Evolutionary conservation across 2,113 vertebrate species (phyloP).

Genomic region (Crypturellus undulatus): DNA sequence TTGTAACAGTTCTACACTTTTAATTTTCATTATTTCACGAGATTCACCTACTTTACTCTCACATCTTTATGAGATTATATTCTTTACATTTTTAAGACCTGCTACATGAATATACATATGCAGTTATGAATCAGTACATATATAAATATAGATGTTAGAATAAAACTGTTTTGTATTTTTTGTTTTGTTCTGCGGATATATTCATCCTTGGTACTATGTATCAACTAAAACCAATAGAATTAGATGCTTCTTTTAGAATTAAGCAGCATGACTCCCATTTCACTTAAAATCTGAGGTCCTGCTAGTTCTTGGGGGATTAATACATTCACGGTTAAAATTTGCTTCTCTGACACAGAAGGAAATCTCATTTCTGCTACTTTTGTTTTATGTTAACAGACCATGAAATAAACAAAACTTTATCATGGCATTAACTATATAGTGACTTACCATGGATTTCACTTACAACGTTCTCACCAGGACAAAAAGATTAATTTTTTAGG

Average conservation of each 20-base stretch:
- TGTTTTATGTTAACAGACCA: background rate
- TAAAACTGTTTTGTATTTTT: background rate
- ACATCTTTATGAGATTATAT: background rate
- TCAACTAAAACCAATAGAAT: rapidly evolving
- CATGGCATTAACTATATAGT: background rate
- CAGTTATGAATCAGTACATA: background rate
- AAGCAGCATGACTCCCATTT: background rate
- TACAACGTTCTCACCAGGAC: background rate
- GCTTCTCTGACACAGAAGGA: background rate
- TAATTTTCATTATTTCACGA: background rate
- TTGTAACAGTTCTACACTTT: too few species aligned
- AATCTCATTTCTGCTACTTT: background rate
- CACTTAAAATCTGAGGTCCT: background rate
- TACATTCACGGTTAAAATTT: background rate
- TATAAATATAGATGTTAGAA: background rate
- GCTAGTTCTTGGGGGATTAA: background rate
- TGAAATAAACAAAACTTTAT: slow-evolving; percentile 25
- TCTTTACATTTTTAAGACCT: background rate
- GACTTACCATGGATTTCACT: background rate
- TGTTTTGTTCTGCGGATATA: background rate
- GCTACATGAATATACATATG: background rate
- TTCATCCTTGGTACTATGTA: background rate
- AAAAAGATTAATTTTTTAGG: background rate
- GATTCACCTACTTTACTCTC: background rate
- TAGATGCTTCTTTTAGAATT: background rate